Evolutionary conservation across 2,888 invertebrate genomes (phyloP), one percentile per base, ranked within the genome.

Genomic region (Maniola hyperantus): DNA sequence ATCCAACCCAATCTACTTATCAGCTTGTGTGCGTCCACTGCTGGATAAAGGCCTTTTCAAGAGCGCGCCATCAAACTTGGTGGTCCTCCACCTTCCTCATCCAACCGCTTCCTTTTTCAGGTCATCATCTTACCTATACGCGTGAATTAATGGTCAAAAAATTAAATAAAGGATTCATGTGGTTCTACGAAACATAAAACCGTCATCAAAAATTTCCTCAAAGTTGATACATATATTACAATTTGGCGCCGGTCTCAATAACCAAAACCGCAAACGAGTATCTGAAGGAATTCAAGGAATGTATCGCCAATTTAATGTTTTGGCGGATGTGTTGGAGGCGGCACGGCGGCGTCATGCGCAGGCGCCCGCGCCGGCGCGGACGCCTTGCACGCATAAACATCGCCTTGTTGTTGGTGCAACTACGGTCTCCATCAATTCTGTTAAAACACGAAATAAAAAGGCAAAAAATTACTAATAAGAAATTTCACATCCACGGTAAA

Each of bases 301-400:
- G 84, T 81, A 76, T 81, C 75, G 75, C 84, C 83, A 81, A 88
- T 90, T 85, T 79, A 88, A 87, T 57, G 57, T 85, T 85, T 82
- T 77, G 79, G 80, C 79, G 80, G 72, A 72, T 82, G 80, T 83
- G 80, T 82, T 82, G 81, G 81, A 76, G 79, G 77, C 74, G 76
- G 72, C 76, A 76, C 72, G 73, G 71, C 76, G 82, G 83, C 83
- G 82, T 77, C 81, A 76, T 69, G 75, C 79, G 79, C 79, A 81
- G 83, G 83, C 86, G 88, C 87, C 87, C 79, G 76, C 76, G 78
- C 87, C 87, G 79, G 76, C 76, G 78, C 74, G 71, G 72, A 69
- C 75, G 75, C 66, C 74, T 58, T 74, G 73, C 73, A 65, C 64
- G 73, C 74, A 74, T 75, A 76, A 77, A 77, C 73, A 73, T 73